These are phyloP conservation scores for Sminthurides bifidus DNA, from an alignment of 1,140 invertebrate genomes.

Conservation along the genomic window DNA sequence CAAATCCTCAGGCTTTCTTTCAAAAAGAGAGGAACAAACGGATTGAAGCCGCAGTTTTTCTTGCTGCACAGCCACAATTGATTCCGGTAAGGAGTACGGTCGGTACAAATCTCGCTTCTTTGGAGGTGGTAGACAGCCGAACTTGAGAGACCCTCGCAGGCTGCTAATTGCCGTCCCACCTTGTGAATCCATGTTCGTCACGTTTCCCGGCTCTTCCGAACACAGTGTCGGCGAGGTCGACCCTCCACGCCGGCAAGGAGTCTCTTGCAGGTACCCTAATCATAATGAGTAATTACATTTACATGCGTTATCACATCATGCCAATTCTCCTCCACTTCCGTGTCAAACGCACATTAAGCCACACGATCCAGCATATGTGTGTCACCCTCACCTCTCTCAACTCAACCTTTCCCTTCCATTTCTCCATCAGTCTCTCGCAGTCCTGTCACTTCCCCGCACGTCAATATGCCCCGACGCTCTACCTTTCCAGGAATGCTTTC, in stretches of 20 bases:
- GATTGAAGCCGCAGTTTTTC: constrained; percentile 28
- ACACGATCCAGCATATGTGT: too few relatives aligned
- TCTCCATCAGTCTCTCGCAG: too few relatives aligned
- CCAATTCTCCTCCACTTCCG: too few relatives aligned
- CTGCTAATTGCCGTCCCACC: constrained; percentile 21
- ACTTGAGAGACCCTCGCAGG: constrained; percentile 8
- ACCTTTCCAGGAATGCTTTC: too few relatives aligned
- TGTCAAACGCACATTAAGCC: too few relatives aligned
- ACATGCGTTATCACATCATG: too few relatives aligned
- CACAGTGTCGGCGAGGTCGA: constrained; percentile 14
- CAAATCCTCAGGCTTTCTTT: constrained; percentile 29
- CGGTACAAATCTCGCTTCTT: constrained; percentile 31
- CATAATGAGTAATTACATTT: too few relatives aligned
- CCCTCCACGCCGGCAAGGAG: constrained; percentile 11
- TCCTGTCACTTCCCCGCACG: too few relatives aligned
- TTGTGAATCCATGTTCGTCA: constrained; percentile 27
- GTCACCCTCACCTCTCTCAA: too few relatives aligned
- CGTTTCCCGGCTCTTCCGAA: constrained; percentile 17
- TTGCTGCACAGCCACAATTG: constrained; percentile 29
- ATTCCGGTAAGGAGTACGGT: constrained; percentile 29
- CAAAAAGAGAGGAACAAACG: constrained; percentile 28
- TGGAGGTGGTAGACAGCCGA: constrained; percentile 25
- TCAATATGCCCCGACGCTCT: too few relatives aligned
- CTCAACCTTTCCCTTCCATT: too few relatives aligned
- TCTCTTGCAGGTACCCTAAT: constrained; percentile 30